Percentiles rank a stretch among this genome's conserved stretches.
These are phyloP conservation scores for Chinchilla lanigera DNA, from an alignment of 2,113 vertebrate genomes.

Conservation along the genomic window DNA sequence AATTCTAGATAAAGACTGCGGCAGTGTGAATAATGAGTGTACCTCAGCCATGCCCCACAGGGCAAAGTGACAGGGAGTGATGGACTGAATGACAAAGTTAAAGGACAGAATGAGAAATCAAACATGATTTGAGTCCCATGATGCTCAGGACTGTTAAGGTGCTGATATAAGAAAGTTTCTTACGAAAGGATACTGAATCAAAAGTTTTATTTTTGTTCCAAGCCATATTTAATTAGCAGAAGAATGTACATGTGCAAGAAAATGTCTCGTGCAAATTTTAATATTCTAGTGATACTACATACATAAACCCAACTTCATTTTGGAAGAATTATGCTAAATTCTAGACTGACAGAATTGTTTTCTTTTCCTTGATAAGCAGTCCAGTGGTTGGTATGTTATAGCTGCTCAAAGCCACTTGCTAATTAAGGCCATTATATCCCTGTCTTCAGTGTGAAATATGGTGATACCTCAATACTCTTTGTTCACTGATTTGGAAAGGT, in stretches of 20 bases:
- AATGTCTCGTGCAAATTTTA: neutral
- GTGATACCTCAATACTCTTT: neutral
- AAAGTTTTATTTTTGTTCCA: neutral
- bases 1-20: conserved; percentile 50
- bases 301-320: neutral
- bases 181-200: neutral
- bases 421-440: neutral
- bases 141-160: neutral
- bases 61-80: conserved; percentile 59
- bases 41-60: conserved; percentile 28
- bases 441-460: neutral
- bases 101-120: conserved; percentile 53
- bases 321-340: neutral
- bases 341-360: neutral
- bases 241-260: neutral
- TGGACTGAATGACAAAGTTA: conserved; percentile 47
- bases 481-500: neutral
- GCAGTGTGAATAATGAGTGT: conserved; percentile 63
- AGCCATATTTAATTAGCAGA: neutral
- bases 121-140: neutral
- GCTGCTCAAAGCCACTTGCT: neutral
- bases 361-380: neutral
- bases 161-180: neutral
- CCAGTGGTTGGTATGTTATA: neutral
- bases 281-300: neutral